Conservation (phyloP, 2,113 vertebrate genomes). For the Passer domesticus region DNA sequence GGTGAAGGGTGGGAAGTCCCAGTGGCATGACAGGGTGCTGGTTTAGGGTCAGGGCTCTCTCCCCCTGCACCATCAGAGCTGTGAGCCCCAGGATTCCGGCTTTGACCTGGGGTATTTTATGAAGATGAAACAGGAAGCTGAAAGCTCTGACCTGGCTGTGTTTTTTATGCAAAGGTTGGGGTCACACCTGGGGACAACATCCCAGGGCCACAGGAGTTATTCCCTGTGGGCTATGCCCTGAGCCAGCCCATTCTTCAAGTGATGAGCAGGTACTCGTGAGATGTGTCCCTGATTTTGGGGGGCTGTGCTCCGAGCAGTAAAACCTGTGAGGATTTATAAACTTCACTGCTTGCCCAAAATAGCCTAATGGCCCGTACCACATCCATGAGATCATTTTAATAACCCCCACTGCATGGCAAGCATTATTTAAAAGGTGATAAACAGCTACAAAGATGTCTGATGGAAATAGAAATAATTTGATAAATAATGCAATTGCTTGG, state of each 20-base stretch:
- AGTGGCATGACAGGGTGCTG: rapidly evolving
- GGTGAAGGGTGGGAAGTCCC: neutral
- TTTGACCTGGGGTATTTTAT: rapidly evolving
- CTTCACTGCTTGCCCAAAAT: neutral
- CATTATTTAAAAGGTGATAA: constrained; percentile 23
- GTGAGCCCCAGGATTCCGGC: neutral
- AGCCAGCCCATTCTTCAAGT: neutral
- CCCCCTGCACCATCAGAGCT: too few relatives aligned
- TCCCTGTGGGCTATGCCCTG: rapidly evolving
- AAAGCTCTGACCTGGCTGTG: neutral
- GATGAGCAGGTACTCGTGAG: neutral
- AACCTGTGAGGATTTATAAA: neutral
- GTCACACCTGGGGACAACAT: neutral
- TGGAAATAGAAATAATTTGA: constrained; percentile 39
- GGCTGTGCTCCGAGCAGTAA: neutral
- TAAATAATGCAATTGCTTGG: constrained; percentile 16
- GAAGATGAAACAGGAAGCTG: neutral
- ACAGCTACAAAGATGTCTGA: neutral
- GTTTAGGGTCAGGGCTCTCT: neutral
- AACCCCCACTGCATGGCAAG: neutral
- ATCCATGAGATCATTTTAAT: constrained; percentile 13
- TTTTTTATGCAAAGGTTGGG: neutral
- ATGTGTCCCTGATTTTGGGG: neutral
- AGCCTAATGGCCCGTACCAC: neutral
- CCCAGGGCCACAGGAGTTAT: neutral